These are phyloP conservation scores for Bimastos eiseni DNA, from an alignment of 2,888 invertebrate genomes.

Conservation along the genomic window DNA sequence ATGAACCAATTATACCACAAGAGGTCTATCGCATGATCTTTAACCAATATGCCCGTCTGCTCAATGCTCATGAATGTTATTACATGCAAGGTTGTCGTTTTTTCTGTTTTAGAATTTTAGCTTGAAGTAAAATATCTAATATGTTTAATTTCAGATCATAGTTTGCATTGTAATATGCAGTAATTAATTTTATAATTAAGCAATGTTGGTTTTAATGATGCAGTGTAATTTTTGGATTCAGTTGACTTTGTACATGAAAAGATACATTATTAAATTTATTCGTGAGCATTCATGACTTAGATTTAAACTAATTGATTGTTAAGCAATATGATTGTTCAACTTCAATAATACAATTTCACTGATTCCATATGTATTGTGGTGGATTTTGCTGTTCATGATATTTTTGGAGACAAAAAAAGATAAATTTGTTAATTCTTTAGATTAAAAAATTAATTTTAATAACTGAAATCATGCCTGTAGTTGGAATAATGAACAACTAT, in stretches of 20 bases:
- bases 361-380: not conserved
- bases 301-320: not conserved
- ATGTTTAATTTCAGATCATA: conserved; percentile 2
- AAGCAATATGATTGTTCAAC: not conserved
- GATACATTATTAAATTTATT: not conserved
- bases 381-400: not conserved
- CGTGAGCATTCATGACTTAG: not conserved
- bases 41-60: not conserved
- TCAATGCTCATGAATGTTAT: not conserved
- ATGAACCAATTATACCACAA: not conserved
- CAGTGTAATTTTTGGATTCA: not conserved
- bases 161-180: not conserved
- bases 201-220: not conserved
- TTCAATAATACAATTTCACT: not conserved
- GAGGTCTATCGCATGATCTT: not conserved
- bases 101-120: not conserved
- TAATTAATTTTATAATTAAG: not conserved
- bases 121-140: not conserved
- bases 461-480: not conserved
- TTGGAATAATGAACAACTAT: not conserved
- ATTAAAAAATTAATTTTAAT: not conserved
- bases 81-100: not conserved
- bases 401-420: not conserved
- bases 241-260: not conserved
- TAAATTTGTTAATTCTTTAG: not conserved